phyloP scores from a whole-genome alignment of 2,888 invertebrate genomes.

The Neocrepidodera transversa region DNA sequence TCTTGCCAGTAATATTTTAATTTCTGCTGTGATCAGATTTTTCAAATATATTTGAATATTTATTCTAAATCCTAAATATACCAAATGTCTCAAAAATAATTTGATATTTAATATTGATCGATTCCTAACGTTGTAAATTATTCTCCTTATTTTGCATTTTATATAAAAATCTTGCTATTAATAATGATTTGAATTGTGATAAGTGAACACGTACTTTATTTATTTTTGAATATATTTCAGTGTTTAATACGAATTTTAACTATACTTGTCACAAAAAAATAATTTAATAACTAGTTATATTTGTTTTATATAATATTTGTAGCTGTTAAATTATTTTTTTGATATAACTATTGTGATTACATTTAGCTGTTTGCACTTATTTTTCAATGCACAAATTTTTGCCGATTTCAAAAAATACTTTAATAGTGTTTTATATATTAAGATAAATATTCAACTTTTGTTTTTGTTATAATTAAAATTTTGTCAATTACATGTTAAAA shows the following conservation, averaged over 20 bases:
- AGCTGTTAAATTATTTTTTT: background rate
- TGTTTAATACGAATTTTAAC: too few relatives aligned
- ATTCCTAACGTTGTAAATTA: too few relatives aligned
- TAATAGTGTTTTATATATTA: background rate
- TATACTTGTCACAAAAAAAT: background rate
- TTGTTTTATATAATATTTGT: background rate
- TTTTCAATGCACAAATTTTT: conserved; percentile 15
- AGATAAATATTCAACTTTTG: background rate
- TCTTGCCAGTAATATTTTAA: conserved; percentile 8
- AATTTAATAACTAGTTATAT: background rate
- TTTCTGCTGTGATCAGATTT: conserved; percentile 10
- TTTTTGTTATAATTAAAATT: background rate
- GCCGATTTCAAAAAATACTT: background rate
- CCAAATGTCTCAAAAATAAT: too few relatives aligned
- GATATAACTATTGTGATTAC: background rate
- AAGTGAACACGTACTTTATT: too few relatives aligned
- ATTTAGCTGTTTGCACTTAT: conserved; percentile 15
- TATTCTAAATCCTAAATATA: too few relatives aligned
- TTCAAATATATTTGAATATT: too few relatives aligned
- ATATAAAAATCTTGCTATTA: too few relatives aligned
- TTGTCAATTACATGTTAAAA: background rate
- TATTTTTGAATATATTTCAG: too few relatives aligned
- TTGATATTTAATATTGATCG: too few relatives aligned
- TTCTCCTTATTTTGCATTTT: too few relatives aligned
- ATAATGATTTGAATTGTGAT: too few relatives aligned